Percentiles rank a stretch among this genome's conserved stretches.
phyloP scores from a whole-genome alignment of 2,888 invertebrate species.

The Odontothrips loti region DNA sequence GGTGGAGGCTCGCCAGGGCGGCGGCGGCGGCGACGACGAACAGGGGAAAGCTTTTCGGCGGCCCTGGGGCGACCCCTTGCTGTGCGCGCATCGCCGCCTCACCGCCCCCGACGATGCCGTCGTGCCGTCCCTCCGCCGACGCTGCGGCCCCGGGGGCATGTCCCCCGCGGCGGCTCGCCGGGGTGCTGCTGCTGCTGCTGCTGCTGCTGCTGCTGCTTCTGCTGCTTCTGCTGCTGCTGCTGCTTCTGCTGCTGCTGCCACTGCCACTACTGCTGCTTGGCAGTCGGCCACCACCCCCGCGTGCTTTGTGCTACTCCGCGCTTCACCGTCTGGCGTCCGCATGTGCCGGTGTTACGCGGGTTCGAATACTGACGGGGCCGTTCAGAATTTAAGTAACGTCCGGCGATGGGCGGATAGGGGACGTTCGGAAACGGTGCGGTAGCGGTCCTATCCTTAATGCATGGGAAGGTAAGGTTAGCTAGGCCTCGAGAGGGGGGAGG shows the following conservation, averaged over 20 bases:
- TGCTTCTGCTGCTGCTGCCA: no score
- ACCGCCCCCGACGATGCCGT: background rate
- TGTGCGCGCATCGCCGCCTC: background rate
- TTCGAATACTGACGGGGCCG: no score
- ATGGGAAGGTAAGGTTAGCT: no score
- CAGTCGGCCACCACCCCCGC: background rate
- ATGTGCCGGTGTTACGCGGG: no score
- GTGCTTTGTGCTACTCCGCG: background rate
- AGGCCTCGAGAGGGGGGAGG: no score
- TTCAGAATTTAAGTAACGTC: no score
- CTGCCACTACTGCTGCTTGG: background rate
- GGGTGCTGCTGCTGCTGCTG: background rate
- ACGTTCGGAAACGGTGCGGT: no score
- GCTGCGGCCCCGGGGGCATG: background rate
- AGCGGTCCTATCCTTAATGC: no score
- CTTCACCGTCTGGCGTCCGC: background rate
- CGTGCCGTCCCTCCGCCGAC: background rate
- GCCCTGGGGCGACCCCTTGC: background rate
- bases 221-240: background rate
- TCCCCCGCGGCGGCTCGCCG: background rate
- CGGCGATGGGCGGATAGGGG: no score
- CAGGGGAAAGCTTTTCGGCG: slow-evolving; percentile 10
- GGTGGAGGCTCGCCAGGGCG: background rate
- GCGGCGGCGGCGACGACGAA: background rate
- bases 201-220: background rate